Percentiles rank a stretch among this genome's conserved stretches.
Conservation (phyloP, 2,113 vertebrate genomes). For the Bombycilla garrulus region DNA sequence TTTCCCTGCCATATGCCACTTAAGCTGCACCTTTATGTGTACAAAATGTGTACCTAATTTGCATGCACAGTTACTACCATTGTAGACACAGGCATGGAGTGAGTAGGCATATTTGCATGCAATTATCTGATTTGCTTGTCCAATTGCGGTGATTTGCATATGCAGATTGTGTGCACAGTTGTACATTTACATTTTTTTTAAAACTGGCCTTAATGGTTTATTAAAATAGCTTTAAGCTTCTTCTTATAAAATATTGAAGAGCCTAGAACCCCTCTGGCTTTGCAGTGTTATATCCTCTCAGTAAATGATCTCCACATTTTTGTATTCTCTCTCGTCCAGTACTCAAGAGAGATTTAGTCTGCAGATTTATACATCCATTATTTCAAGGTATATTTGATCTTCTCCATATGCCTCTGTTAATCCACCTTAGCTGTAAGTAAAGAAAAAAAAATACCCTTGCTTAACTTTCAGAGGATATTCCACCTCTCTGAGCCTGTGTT, state of each 20-base stretch:
- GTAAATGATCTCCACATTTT: constrained; percentile 42
- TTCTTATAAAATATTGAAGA: constrained; percentile 54
- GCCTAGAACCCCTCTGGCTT: constrained; percentile 45
- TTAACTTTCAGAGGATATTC: constrained; percentile 47
- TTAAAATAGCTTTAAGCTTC: constrained; percentile 51
- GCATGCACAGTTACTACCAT: constrained; percentile 66
- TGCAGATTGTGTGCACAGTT: constrained; percentile 61
- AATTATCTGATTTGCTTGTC: constrained; percentile 70
- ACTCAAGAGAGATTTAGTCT: constrained; percentile 62
- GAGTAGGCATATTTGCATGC: constrained; percentile 67
- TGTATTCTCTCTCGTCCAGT: not conserved
- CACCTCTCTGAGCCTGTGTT: constrained; percentile 7
- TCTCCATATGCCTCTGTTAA: constrained; percentile 61
- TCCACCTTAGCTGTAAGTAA: constrained; percentile 51
- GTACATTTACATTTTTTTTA: constrained; percentile 59
- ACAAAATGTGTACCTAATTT: constrained; percentile 63
- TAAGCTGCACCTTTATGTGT: constrained; percentile 65
- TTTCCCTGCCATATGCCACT: constrained; percentile 63
- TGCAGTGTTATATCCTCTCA: constrained; percentile 10
- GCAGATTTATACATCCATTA: constrained; percentile 59
- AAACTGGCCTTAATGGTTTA: constrained; percentile 53
- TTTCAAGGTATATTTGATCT: constrained; percentile 66
- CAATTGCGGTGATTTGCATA: constrained; percentile 57
- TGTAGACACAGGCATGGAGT: constrained; percentile 55
- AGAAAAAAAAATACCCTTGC: constrained; percentile 25